Base-by-base conservation (phyloP, 2,113 vertebrate genomes). In the Narcine bancroftii region DNA sequence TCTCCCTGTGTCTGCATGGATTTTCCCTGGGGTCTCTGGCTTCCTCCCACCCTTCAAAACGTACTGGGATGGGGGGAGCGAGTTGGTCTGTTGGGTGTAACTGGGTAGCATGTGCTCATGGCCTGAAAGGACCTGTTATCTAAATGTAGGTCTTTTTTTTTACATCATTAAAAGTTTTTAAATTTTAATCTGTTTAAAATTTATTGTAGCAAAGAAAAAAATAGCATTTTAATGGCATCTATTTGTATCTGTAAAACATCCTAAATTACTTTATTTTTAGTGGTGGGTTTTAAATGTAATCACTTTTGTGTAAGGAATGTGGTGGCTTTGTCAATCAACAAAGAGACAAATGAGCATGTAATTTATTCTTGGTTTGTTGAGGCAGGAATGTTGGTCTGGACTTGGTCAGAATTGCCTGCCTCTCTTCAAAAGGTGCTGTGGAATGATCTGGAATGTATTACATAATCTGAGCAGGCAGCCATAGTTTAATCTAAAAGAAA, bases 271-370 rank as follows among this genome's bases (percentile, higher is more conserved):
- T 47, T 2, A 47, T 45, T 26, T 79, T 9, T 2, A 26, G 21
- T 26, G 24, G 24, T 79, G 42, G 26, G 17, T 77, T 47, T 47
- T 79, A 79, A 79, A 47, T 79, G 42, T 6, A 75, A 6, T 19
- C 13, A 79, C 21, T 79, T 10, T 24, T 77, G 33, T 53, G 47
- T 83, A 33, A 26, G 47, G 47, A 83, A 15, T 29, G 45, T 56
- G 47, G 45, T 50, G 79, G 79, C 17, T 29, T 3, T 26, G 17
- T 1, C 77, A 83, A 53, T 83, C 39, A 45, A 83, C 26, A 83
- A 81, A 81, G 77, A 83, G 9, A 83, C 77, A 83, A 50, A 81
- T 83, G 79, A 83, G 7, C 47, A 83, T 11, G 26, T 83, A 53
- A 53, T 83, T 83, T 50, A 83, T 83, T 83, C 3, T 53, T 29